Conservation (phyloP, 2,113 vertebrate genomes). For the Agelaius phoeniceus region DNA sequence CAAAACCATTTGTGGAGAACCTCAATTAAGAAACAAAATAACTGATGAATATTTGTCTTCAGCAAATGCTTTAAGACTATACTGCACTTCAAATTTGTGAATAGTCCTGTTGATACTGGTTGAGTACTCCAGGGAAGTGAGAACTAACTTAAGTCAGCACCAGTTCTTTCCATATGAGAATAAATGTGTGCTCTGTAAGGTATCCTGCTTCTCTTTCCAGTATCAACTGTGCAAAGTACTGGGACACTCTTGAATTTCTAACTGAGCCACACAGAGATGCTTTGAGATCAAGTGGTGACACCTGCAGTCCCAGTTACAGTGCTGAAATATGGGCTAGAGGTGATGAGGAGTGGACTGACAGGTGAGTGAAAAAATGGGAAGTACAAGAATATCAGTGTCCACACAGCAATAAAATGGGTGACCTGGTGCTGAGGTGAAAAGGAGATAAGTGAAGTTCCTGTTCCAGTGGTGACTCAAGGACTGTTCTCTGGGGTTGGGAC, state of each 20-base stretch:
- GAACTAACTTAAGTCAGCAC: background rate
- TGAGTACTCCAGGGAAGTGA: background rate
- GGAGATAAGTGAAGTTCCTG: background rate
- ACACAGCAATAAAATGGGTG: background rate
- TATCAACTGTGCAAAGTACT: background rate
- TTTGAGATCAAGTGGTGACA: background rate
- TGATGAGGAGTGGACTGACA: background rate
- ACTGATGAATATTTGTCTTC: background rate
- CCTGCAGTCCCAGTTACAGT: background rate
- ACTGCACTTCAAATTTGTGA: background rate
- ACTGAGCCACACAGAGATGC: background rate
- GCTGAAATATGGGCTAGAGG: background rate
- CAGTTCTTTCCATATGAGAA: background rate
- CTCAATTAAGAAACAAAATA: background rate
- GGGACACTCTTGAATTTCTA: background rate
- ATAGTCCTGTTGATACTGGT: background rate
- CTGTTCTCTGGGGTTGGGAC: background rate
- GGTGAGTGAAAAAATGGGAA: background rate
- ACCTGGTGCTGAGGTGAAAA: background rate
- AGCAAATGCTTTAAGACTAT: background rate
- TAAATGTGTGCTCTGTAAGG: background rate
- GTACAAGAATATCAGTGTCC: background rate
- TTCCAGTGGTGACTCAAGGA: background rate
- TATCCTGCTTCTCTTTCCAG: background rate
- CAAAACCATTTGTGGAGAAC: background rate